Evolutionary conservation across 1,140 invertebrate species (phyloP), one percentile per base, ranked within the genome.

Genomic region (Pomacea maculata): DNA sequence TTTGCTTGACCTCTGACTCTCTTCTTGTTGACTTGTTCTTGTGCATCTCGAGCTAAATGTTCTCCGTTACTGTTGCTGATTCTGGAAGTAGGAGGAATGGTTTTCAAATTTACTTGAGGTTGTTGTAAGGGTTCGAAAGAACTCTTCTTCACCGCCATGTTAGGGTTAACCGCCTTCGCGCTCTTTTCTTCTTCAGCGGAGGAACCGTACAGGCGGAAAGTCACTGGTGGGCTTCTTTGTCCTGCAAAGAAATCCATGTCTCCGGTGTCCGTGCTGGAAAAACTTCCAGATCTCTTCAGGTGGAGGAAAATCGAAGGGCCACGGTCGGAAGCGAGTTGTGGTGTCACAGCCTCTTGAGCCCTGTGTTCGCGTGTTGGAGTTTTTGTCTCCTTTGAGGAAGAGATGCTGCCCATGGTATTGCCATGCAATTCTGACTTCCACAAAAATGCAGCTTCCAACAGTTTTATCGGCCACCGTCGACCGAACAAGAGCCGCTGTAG

Each of bases 341-440:
- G 8, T 14, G 9, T 54, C n/a, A 4, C 64, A 15, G 21, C 71
- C 0, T 57, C 55, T 29, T 71, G 29, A 72, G 5, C 61, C 45
- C 68, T 55, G 15, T 71, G 45, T 79, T 63, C 77, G 17, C 25
- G 67, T n/a, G 21, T 68, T 25, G 63, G 25, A 55, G 65, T 65
- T 52, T 71, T 68, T 64, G 77, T 34, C 52, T 57, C 75, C 67
- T 70, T 70, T 70, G 67, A 7, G 12, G 67, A n/a, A 65, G 64
- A 70, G 67, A 11, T 70, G 21, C 10, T 77, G 63, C 76, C 65
- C 29, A 11, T 54, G 67, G n/a, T 67, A 17, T n/a, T 70, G 14
- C 79, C 73, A 29, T 79, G 29, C 0, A 81, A 63, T 76, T 85
- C 84, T 52, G 76, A 64, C 74, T 77, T 85, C 84, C 84, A 85